Conservation (phyloP, 1,140 invertebrate species). For the Macrocentrus cingulum region DNA sequence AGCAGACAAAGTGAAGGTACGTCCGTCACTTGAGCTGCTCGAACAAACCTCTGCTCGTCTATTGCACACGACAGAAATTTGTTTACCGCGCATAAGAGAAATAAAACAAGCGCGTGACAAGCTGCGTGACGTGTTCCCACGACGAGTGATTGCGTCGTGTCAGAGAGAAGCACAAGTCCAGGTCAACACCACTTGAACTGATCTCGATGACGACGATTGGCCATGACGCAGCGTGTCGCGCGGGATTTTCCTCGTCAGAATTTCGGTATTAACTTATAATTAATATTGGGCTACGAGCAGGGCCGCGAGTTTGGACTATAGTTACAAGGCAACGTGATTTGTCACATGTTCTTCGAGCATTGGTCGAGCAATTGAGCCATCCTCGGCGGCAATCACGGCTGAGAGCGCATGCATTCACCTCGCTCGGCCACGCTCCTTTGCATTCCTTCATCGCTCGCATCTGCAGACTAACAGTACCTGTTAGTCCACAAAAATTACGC, state of each 20-base stretch:
- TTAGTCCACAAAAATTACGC: too few relatives aligned
- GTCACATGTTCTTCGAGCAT: conserved; percentile 39
- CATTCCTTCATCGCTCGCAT: background rate
- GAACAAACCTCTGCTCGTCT: too few relatives aligned
- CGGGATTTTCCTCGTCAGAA: background rate
- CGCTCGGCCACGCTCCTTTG: conserved; percentile 17
- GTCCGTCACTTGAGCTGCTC: too few relatives aligned
- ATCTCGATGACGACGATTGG: conserved; percentile 42
- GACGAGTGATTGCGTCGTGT: conserved; percentile 25
- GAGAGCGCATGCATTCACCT: conserved; percentile 40
- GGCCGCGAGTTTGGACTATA: too few relatives aligned
- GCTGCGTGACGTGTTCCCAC: conserved; percentile 36
- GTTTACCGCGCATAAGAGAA: background rate
- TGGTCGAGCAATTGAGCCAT: conserved; percentile 44
- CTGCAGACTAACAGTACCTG: too few relatives aligned
- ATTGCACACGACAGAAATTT: background rate
- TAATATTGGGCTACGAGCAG: too few relatives aligned
- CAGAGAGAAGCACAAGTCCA: background rate
- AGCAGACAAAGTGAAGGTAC: too few relatives aligned
- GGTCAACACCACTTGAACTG: conserved; percentile 51
- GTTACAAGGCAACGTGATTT: conserved; percentile 35
- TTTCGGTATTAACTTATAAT: background rate
- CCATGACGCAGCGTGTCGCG: conserved; percentile 45
- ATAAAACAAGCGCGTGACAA: background rate
- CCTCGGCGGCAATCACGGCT: conserved; percentile 40